Percentiles rank a stretch among this genome's conserved stretches.
Conservation (phyloP, 2,113 vertebrate genomes). For the Uria aalge region DNA sequence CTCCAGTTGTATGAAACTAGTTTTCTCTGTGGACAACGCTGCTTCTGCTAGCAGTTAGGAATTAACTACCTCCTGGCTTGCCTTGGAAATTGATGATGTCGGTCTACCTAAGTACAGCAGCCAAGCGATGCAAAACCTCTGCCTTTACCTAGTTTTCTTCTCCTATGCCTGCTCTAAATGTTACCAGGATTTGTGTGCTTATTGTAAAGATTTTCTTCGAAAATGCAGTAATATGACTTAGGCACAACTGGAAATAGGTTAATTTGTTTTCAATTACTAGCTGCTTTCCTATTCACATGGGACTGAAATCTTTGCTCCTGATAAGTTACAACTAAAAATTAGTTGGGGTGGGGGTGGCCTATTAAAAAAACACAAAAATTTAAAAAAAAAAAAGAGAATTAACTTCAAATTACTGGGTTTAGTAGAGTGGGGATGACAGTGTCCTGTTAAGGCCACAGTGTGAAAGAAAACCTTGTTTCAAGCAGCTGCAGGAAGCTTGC, state of each 20-base stretch:
- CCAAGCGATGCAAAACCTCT: not conserved
- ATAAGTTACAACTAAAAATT: conserved; percentile 11
- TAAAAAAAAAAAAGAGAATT: not conserved
- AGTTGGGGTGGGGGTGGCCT: not conserved
- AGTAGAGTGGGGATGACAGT: not conserved
- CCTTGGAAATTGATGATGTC: not conserved
- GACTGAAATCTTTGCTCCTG: not conserved
- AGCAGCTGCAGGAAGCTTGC: not conserved
- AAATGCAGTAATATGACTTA: not conserved
- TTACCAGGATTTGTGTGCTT: not conserved
- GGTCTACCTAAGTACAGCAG: not conserved
- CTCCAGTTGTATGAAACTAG: not conserved
- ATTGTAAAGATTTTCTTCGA: conserved; percentile 13
- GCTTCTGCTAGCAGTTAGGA: not conserved
- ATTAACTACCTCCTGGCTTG: not conserved
- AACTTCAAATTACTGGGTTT: not conserved
- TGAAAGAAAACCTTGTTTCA: not conserved
- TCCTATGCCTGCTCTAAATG: not conserved
- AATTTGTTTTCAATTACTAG: conserved; percentile 38
- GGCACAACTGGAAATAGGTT: conserved; percentile 27
- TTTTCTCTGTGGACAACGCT: not conserved
- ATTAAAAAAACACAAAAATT: too few species aligned
- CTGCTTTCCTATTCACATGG: conserved; percentile 15
- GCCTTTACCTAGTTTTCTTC: not conserved
- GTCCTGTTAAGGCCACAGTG: not conserved